Evolutionary conservation across 1,140 invertebrate species (phyloP).

Genomic region (Zaprionus tsacasi): DNA sequence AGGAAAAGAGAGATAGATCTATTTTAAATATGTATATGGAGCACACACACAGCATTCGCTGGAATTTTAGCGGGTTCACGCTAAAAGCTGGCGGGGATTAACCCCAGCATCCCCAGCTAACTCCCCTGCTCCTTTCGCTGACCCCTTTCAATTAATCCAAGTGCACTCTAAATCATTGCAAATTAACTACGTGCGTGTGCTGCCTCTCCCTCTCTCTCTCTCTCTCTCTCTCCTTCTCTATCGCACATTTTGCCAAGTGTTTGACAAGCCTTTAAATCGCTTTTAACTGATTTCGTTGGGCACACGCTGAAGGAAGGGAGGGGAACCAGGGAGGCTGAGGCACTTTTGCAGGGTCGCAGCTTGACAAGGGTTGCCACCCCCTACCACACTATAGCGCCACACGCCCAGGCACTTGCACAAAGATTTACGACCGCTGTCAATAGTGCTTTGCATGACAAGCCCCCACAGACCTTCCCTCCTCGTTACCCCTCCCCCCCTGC

Average conservation of each 20-base stretch:
- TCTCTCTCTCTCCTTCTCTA: not conserved
- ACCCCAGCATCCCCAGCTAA: not conserved
- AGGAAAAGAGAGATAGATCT: not conserved
- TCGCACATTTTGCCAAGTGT: slow-evolving; percentile 23
- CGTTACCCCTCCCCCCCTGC: not conserved
- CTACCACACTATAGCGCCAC: slow-evolving; percentile 3
- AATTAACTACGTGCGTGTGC: slow-evolving; percentile 3
- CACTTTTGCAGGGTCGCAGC: not conserved
- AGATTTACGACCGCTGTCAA: slow-evolving; percentile 82
- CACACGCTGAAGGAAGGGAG: slow-evolving; percentile 22
- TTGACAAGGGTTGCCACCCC: slow-evolving; percentile 69
- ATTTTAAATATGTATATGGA: not conserved
- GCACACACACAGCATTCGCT: not conserved
- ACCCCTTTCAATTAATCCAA: not conserved
- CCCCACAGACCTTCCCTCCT: slow-evolving; percentile 1
- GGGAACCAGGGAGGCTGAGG: too few relatives aligned
- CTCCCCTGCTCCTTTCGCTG: not conserved
- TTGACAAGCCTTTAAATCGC: slow-evolving; percentile 59
- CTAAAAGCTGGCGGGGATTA: slow-evolving; percentile 1
- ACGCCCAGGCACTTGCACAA: slow-evolving; percentile 38
- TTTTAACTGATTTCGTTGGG: slow-evolving; percentile 71
- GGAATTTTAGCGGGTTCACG: not conserved
- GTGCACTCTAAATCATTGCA: slow-evolving; percentile 12
- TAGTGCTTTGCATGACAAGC: slow-evolving; percentile 78
- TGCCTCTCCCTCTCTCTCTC: not conserved